Evolutionary conservation across 2,888 invertebrate species (phyloP), one percentile per base, ranked within the genome.

Genomic region (Seladonia tumulorum): DNA sequence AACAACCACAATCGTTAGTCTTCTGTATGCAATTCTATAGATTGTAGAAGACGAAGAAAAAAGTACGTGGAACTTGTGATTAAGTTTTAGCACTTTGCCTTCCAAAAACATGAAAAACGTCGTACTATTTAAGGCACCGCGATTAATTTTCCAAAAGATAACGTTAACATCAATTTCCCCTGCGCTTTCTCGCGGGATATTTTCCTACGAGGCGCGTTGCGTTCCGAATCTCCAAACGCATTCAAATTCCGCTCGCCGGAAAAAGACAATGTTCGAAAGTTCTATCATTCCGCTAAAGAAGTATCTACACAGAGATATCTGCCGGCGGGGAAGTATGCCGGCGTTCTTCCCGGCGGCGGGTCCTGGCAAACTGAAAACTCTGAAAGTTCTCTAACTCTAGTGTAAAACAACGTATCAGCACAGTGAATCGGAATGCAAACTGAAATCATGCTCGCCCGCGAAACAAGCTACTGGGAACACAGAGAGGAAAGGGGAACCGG

Each of bases 401-500:
- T 63, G 70, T 72, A 86, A 86, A 45, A 85, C 73, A 86, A 86
- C 75, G 75, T 68, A 57, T 76, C 75, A 78, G 81, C 74, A 78
- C 80, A 83, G 79, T 47, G 72, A 79, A 78, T 72, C 75, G 79
- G 82, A 68, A 66, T 80, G 86, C 76, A 83, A 73, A 86, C 47
- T 39, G 77, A 83, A 77, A 76, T 79, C 89, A 89, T 89, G 90
- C 89, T 86, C 57, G 29, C 70, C 60, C 47, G 57, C n/a, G 10
- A 76, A 71, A 84, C 22, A 77, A 78, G 72, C 75, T 85, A 81
- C 86, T 49, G 68, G 35, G 25, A 70, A 57, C 49, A 77, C 18
- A 25, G n/a, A 77, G 53, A 29, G 18, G 35, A 84, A 76, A 57
- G 7, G 73, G 35, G 35, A 35, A 75, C 66, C n/a, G 14, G 60